A percentile compares a stretch with the other conserved stretches of the same genome.
Evolutionary conservation across 1,140 invertebrate species (phyloP).

Genomic region (Yoshiicerus persimilis): DNA sequence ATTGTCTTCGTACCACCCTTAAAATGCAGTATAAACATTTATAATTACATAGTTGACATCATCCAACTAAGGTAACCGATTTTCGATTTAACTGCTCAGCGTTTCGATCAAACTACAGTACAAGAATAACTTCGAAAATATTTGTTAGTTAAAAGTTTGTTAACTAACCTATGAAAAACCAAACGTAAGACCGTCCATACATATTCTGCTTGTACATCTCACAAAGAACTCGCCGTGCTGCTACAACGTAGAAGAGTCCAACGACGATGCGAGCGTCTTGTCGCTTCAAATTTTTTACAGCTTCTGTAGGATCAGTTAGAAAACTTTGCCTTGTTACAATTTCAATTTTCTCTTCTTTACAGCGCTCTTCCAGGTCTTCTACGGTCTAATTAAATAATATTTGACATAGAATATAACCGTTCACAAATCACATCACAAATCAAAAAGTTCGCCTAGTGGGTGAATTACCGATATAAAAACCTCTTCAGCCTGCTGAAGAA

Average conservation of each 20-base stretch:
- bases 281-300: conserved; percentile 86
- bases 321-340: conserved; percentile 96
- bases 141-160: neutral
- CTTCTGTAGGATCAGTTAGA: conserved; percentile 92
- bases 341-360: conserved; percentile 89
- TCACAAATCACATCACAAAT: no score
- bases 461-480: conserved; percentile 90
- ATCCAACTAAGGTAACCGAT: no score
- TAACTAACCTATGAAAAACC: conserved; percentile 95
- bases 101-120: neutral
- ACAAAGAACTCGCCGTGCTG: conserved; percentile 91
- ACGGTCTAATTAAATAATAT: no score
- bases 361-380: conserved; percentile 92
- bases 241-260: conserved; percentile 96
- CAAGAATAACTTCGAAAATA: no score
- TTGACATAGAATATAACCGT: no score
- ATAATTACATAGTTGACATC: neutral
- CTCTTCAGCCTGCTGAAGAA: conserved; percentile 97
- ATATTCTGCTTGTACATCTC: conserved; percentile 94
- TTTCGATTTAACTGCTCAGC: no score
- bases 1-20: conserved; percentile 98
- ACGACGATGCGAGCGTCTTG: conserved; percentile 97
- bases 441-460: no score
- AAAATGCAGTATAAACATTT: neutral
- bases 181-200: conserved; percentile 95